Evolutionary conservation across 2,888 invertebrate species (phyloP).

Genomic region (Polyommatus iphigenia): DNA sequence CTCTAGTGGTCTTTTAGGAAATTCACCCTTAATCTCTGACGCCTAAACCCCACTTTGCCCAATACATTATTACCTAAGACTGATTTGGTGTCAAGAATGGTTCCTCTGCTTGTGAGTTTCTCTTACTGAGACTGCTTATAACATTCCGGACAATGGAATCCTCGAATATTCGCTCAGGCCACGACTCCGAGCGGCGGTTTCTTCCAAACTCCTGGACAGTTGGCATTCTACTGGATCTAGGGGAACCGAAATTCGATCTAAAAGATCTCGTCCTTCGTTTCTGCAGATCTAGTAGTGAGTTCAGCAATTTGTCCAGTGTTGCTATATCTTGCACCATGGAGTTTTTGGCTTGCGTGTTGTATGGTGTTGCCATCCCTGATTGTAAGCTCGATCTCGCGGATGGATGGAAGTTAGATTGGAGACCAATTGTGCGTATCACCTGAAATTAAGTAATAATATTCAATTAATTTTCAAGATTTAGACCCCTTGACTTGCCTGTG

Average conservation of each 20-base stretch:
- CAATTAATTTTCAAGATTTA: too few species aligned
- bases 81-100: conserved; percentile 68
- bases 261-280: conserved; percentile 54
- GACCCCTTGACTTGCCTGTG: too few species aligned
- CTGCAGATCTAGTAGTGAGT: conserved; percentile 79
- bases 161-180: conserved; percentile 71
- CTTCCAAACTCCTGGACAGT: conserved; percentile 50
- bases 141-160: conserved; percentile 68
- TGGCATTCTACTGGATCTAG: conserved; percentile 60
- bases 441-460: conserved; percentile 43
- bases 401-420: conserved; percentile 56
- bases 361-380: conserved; percentile 58
- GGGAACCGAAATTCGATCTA: conserved; percentile 63
- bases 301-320: conserved; percentile 82
- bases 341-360: conserved; percentile 44
- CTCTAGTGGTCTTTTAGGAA: too few species aligned
- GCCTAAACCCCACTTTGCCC: neutral
- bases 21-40: too few species aligned
- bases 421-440: conserved; percentile 64
- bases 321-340: conserved; percentile 81
- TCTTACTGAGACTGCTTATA: conserved; percentile 59
- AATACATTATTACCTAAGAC: conserved; percentile 22
- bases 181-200: conserved; percentile 62
- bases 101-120: conserved; percentile 62
- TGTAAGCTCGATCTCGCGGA: conserved; percentile 59